Conservation (phyloP, 2,113 vertebrate genomes). For the Motacilla tschutschensis region DNA sequence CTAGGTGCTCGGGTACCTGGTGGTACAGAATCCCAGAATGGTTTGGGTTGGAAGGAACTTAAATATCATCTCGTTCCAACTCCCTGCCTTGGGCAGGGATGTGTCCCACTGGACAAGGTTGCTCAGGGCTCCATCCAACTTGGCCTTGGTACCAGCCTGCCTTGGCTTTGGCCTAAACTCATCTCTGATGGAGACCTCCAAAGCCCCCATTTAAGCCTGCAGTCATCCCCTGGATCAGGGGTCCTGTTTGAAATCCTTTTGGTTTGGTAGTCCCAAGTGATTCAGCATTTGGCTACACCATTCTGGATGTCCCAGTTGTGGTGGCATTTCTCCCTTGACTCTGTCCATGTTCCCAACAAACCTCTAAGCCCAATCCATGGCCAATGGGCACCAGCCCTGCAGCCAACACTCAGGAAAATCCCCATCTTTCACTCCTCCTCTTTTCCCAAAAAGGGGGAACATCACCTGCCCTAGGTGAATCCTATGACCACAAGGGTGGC, state of each 20-base stretch:
- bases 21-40: background rate
- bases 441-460: background rate
- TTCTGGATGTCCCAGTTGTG: background rate
- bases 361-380: background rate
- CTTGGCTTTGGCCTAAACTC: background rate
- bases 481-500: fast-evolving
- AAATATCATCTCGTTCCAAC: background rate
- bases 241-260: background rate
- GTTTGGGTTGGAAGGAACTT: background rate
- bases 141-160: background rate
- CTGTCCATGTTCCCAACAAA: background rate
- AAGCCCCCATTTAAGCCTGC: background rate
- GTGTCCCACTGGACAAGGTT: background rate
- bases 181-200: background rate
- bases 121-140: background rate
- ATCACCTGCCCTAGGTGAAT: background rate
- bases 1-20: background rate
- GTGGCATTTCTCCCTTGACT: background rate
- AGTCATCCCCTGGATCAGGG: background rate
- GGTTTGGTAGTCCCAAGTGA: background rate
- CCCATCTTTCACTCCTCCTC: background rate
- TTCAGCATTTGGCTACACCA: background rate
- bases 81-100: background rate
- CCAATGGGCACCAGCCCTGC: background rate
- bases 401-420: background rate